Conservation (phyloP, 2,888 invertebrate species). For the Eristalis tenax region DNA sequence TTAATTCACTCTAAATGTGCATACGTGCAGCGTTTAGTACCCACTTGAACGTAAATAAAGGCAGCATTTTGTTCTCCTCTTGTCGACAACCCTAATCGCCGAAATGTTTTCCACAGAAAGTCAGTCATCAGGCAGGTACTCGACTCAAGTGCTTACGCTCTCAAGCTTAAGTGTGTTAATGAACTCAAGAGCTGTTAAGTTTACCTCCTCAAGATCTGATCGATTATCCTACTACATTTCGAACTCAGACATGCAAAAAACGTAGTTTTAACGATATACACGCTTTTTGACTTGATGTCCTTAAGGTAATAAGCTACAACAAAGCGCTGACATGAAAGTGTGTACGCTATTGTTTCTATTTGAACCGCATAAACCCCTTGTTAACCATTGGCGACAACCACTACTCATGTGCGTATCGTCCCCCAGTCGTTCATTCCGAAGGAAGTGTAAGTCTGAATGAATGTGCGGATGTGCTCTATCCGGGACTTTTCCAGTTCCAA, state of each 20-base stretch:
- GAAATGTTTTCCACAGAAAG: not conserved
- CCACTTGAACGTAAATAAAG: not conserved
- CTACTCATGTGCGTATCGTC: conserved; percentile 54
- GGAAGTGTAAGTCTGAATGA: not conserved
- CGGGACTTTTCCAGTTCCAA: conserved; percentile 26
- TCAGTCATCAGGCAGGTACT: not conserved
- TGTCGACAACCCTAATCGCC: not conserved
- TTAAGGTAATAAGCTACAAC: too few species aligned
- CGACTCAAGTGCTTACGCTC: not conserved
- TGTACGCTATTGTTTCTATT: conserved; percentile 11
- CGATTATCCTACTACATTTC: not conserved
- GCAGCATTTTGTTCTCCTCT: not conserved
- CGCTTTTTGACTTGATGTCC: too few species aligned
- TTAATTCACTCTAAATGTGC: too few species aligned
- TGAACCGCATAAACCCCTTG: not conserved
- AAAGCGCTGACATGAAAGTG: too few species aligned
- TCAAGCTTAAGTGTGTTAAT: not conserved
- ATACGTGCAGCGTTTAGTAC: not conserved
- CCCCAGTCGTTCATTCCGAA: conserved; percentile 43
- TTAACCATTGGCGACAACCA: conserved; percentile 36
- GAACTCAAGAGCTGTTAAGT: not conserved
- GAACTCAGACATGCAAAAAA: not conserved
- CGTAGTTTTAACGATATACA: too few species aligned
- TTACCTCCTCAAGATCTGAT: not conserved
- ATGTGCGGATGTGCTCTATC: conserved; percentile 19